phyloP scores from a whole-genome alignment of 2,888 invertebrate genomes.

The Scaptomyza tumidula region DNA sequence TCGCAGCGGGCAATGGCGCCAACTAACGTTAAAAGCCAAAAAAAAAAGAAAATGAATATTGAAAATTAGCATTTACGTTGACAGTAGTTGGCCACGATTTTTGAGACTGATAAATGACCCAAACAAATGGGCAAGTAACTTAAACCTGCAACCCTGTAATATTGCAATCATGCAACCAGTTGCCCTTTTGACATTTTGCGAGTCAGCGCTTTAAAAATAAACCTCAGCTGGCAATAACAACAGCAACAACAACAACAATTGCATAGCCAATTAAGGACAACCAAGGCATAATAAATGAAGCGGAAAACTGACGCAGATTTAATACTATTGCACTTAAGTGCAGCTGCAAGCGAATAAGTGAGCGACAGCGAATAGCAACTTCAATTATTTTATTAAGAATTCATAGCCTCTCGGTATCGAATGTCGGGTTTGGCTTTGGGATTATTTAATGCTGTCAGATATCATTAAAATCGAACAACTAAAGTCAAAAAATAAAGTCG shows the following conservation, averaged over 20 bases:
- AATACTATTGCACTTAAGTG: background rate
- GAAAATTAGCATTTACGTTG: slow-evolving; percentile 27
- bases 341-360: slow-evolving; percentile 1
- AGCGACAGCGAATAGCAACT: background rate
- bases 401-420: too few species aligned
- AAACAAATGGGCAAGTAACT: slow-evolving; percentile 2
- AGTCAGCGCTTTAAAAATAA: slow-evolving; percentile 7
- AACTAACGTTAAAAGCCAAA: slow-evolving; percentile 9
- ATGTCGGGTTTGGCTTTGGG: too few species aligned
- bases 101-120: slow-evolving; percentile 25
- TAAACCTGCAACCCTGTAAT: slow-evolving; percentile 2
- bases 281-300: slow-evolving; percentile 4
- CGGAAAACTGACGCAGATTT: background rate
- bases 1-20: slow-evolving; percentile 30
- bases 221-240: slow-evolving; percentile 3
- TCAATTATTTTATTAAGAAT: background rate
- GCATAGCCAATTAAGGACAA: background rate
- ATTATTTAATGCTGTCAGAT: too few species aligned
- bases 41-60: slow-evolving; percentile 1
- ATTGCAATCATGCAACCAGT: slow-evolving; percentile 5
- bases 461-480: too few species aligned
- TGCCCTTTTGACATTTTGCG: slow-evolving; percentile 17
- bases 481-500: too few species aligned
- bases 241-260: slow-evolving; percentile 1
- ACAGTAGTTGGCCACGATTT: slow-evolving; percentile 21